Evolutionary conservation across 2,797 vertebrate species (phyloP).

Genomic region (Carcharodon carcharias): DNA sequence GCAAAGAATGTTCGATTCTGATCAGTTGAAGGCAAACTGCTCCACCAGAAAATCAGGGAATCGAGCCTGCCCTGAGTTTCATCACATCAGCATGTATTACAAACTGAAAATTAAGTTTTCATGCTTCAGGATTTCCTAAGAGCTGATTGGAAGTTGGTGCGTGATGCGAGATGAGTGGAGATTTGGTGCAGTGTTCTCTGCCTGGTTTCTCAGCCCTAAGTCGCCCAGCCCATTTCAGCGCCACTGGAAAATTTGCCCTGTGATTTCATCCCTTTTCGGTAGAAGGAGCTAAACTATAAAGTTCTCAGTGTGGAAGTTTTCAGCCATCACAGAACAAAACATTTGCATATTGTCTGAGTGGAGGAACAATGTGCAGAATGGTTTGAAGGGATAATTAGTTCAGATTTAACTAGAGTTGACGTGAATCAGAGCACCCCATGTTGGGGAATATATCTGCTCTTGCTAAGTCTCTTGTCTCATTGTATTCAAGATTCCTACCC

Average conservation of each 20-base stretch:
- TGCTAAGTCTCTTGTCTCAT: background rate
- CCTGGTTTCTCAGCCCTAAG: background rate
- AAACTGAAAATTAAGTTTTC: background rate
- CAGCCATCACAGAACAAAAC: background rate
- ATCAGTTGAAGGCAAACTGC: background rate
- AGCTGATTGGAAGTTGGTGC: too few relatives aligned
- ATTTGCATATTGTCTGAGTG: constrained; percentile 31
- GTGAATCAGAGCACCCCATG: background rate
- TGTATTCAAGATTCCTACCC: constrained; percentile 12
- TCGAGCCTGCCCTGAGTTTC: background rate
- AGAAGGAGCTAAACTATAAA: background rate
- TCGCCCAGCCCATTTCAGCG: background rate
- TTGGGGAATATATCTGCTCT: background rate
- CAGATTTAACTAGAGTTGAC: constrained; percentile 14
- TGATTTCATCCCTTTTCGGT: background rate
- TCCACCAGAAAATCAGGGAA: background rate
- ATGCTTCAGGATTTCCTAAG: background rate
- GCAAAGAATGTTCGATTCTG: background rate
- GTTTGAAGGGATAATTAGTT: constrained; percentile 34
- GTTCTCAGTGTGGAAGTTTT: background rate
- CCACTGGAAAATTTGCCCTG: background rate
- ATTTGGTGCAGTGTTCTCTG: background rate
- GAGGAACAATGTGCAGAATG: background rate
- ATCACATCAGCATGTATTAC: background rate
- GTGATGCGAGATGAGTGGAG: background rate